Percentiles rank a stretch among this genome's conserved stretches.
Evolutionary conservation across 1,140 invertebrate genomes (phyloP).

Genomic region (Meloidogyne floridensis): DNA sequence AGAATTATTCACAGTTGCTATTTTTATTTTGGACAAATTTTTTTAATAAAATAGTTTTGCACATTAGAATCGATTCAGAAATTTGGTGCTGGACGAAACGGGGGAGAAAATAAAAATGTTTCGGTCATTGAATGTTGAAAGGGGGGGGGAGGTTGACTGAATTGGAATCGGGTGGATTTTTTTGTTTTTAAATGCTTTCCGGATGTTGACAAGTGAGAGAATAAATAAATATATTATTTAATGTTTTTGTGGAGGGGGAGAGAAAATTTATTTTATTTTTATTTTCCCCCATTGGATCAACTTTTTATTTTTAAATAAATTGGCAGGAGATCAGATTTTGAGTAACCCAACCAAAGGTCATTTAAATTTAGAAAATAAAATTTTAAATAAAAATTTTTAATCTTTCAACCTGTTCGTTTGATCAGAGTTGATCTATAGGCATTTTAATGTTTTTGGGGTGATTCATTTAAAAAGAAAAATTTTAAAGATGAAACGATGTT

Average conservation of each 20-base stretch:
- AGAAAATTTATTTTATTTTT: neutral
- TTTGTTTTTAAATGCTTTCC: neutral
- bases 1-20: neutral
- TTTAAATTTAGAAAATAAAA: too few species aligned
- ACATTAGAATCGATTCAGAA: neutral
- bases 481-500: too few species aligned
- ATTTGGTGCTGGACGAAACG: neutral
- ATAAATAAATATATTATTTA: neutral
- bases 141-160: neutral
- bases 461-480: too few species aligned
- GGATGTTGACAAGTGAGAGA: slow-evolving; percentile 2
- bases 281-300: neutral
- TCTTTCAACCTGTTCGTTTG: too few species aligned
- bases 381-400: too few species aligned
- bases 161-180: neutral
- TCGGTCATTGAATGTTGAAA: neutral
- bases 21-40: too few species aligned
- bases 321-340: too few species aligned
- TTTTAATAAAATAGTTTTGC: neutral
- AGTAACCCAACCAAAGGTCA: too few species aligned
- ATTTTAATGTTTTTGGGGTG: too few species aligned
- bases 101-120: too few species aligned
- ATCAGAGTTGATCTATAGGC: too few species aligned
- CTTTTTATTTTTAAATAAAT: neutral
- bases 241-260: neutral